These are phyloP conservation scores for Montipora efflorescens DNA, from an alignment of 64 coral and sea anemone species.

Conservation along the genomic window DNA sequence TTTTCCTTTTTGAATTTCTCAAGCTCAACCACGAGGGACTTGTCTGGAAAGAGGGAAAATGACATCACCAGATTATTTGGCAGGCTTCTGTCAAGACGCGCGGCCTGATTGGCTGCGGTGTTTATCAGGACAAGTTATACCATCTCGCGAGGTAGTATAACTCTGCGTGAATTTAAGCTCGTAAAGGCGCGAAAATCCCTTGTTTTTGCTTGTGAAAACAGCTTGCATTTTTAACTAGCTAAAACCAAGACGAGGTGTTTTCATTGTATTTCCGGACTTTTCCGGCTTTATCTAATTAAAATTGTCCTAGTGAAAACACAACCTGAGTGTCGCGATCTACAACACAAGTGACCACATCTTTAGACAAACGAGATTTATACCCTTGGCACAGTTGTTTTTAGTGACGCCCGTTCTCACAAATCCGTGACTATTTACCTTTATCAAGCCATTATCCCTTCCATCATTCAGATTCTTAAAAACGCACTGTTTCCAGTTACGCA, in stretches of 20 bases:
- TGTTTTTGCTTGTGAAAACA: constrained; percentile 25
- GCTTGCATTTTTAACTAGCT: constrained; percentile 57
- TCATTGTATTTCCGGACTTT: constrained; percentile 37
- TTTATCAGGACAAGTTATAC: too few species aligned
- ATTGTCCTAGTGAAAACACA: constrained; percentile 31
- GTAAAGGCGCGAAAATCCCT: too few species aligned
- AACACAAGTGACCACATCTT: too few species aligned
- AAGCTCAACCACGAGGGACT: too few species aligned
- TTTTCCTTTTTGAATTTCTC: too few species aligned
- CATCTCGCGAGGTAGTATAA: too few species aligned
- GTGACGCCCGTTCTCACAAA: too few species aligned
- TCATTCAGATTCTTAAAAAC: neutral
- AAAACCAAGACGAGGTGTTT: constrained; percentile 39
- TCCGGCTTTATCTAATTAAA: constrained; percentile 18
- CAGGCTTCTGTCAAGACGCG: too few species aligned
- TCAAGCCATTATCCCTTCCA: neutral
- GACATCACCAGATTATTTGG: too few species aligned
- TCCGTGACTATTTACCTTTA: neutral
- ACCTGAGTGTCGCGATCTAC: neutral
- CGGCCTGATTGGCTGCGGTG: too few species aligned
- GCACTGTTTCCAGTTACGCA: constrained; percentile 3
- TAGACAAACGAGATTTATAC: neutral
- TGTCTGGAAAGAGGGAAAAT: too few species aligned
- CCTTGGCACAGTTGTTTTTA: neutral
- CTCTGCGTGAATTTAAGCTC: too few species aligned